A percentile compares a stretch with the other conserved stretches of the same genome.
These are phyloP conservation scores for Maylandia zebra DNA, from an alignment of 2,113 vertebrate genomes.

Conservation along the genomic window DNA sequence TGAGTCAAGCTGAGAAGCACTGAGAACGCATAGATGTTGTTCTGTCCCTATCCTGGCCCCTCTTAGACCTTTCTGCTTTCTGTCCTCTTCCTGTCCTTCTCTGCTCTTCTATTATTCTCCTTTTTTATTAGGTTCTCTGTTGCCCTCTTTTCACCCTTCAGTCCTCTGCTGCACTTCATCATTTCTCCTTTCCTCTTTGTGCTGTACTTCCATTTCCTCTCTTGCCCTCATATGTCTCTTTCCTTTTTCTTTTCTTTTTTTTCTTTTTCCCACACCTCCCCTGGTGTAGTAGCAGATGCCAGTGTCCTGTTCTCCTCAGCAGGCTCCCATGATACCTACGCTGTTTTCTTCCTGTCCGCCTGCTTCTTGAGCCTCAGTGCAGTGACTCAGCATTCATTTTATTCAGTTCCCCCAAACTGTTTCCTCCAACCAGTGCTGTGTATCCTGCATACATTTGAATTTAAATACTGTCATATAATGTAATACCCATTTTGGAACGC, in stretches of 20 bases:
- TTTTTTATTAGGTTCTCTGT: background rate
- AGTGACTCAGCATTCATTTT: constrained; percentile 48
- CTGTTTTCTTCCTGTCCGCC: constrained; percentile 20
- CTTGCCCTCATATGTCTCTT: background rate
- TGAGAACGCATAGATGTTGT: background rate
- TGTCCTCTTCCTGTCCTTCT: background rate
- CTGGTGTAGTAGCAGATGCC: constrained; percentile 26
- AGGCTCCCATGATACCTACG: constrained; percentile 21
- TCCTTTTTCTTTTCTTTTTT: background rate
- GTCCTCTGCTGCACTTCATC: background rate
- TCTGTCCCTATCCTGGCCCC: background rate
- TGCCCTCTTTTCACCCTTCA: background rate
- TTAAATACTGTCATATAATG: background rate
- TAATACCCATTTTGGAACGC: background rate
- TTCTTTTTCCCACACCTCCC: background rate
- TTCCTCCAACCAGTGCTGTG: background rate
- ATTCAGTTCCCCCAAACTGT: background rate
- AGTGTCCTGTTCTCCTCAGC: constrained; percentile 27
- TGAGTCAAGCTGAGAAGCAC: constrained; percentile 18
- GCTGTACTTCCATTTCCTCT: background rate
- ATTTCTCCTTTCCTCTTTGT: background rate
- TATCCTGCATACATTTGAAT: background rate
- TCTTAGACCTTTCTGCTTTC: background rate
- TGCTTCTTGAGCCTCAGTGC: constrained; percentile 7
- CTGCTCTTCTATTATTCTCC: background rate